Evolutionary conservation across 2,797 vertebrate species (phyloP), one percentile per base, ranked within the genome.

Genomic region (Denticeps clupeoides): DNA sequence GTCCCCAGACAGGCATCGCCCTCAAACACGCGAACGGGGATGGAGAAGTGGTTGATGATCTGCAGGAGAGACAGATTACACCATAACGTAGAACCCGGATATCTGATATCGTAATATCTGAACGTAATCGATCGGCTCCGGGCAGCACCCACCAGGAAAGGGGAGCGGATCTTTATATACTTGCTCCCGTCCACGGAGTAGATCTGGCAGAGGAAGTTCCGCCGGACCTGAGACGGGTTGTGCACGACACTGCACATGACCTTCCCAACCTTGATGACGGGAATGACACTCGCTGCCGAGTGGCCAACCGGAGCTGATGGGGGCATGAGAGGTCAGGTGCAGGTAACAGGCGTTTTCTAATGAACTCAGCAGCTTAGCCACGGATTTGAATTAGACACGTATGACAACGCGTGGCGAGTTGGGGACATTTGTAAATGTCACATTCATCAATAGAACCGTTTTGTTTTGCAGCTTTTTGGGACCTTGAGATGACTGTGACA

Each of bases 31-130:
- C 68, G 86, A 60, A 97, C 82, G 0, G 90, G 82, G 58, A 93
- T 74, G 45, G 88, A 87, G 74, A 95, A 97, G 74, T 97, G 92
- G 79, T 93, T 99, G 77, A 87, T 87, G 54, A 95, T 88, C 91
- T 95, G 67, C n/a, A n/a, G n/a, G n/a, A n/a, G 58, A 68, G 10
- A 38, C 8, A 27, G n/a, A 44, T 47, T 9, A 18, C 21, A 38
- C 19, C 28, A 55, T 23, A 42, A 49, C 33, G 41, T 32, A 35
- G n/a, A n/a, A n/a, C n/a, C n/a, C n/a, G n/a, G n/a, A n/a, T n/a
- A n/a, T n/a, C n/a, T 10, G 1, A 27, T 1, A 15, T 12, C n/a
- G 3, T 18, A 18, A 16, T 16, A 1, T n/a, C n/a, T n/a, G n/a
- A n/a, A n/a, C n/a, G n/a, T n/a, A n/a, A n/a, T n/a, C n/a, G n/a